Evolutionary conservation across 2,888 invertebrate genomes (phyloP).

Genomic region (Abscondita cerata): DNA sequence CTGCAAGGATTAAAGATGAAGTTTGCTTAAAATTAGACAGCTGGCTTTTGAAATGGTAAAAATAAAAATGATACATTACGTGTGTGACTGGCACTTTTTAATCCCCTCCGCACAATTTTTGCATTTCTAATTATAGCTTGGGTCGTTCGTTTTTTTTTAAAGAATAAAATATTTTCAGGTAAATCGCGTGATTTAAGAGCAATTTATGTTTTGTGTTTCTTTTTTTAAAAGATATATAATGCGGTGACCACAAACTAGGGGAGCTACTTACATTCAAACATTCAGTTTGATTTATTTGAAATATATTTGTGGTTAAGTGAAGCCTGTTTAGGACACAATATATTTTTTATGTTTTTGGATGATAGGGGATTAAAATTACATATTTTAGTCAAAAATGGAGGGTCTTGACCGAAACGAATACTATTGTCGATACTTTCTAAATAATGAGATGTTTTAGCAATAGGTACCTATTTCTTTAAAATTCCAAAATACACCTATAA

Average conservation of each 20-base stretch:
- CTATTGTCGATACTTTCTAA: no score
- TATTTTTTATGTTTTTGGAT: conserved; percentile 22
- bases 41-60: conserved; percentile 46
- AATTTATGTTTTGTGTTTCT: neutral
- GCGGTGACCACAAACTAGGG: conserved; percentile 28
- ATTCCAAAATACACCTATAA: no score
- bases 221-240: conserved; percentile 14
- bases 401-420: conserved; percentile 7
- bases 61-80: conserved; percentile 57
- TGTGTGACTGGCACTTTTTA: conserved; percentile 56
- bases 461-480: no score
- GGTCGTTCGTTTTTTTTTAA: conserved; percentile 38
- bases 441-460: no score
- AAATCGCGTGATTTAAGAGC: conserved; percentile 26
- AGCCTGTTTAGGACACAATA: conserved; percentile 33
- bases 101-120: conserved; percentile 46
- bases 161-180: conserved; percentile 13
- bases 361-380: conserved; percentile 33
- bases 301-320: conserved; percentile 37
- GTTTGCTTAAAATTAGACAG: conserved; percentile 46
- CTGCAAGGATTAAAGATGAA: conserved; percentile 42
- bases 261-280: conserved; percentile 20
- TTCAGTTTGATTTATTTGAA: conserved; percentile 30
- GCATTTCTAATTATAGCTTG: conserved; percentile 53
- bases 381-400: conserved; percentile 28